Percentiles rank a stretch among this genome's conserved stretches.
Evolutionary conservation across 2,113 vertebrate genomes (phyloP).

Genomic region (Loxodonta africana): DNA sequence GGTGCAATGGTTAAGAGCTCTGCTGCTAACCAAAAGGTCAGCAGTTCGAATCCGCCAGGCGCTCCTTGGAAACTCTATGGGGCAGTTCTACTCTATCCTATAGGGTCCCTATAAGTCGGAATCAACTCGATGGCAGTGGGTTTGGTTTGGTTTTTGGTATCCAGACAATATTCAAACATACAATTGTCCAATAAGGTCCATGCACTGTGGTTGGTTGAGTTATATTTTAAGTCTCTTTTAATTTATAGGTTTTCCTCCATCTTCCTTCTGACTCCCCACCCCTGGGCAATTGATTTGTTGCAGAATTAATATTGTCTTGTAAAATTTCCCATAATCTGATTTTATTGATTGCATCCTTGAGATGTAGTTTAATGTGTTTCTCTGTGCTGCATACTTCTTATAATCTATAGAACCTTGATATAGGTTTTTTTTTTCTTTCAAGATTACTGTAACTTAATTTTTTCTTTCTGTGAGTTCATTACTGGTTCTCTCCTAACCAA

Average conservation of each 20-base stretch:
- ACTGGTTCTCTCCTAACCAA: neutral
- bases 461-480: slow-evolving; percentile 44
- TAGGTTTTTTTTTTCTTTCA: neutral
- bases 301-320: neutral
- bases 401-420: neutral
- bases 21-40: too few species aligned
- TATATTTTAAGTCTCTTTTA: neutral
- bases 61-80: too few species aligned
- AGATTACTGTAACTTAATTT: neutral
- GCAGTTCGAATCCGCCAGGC: too few species aligned
- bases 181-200: neutral
- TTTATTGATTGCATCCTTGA: neutral
- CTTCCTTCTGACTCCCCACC: neutral
- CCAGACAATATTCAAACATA: slow-evolving; percentile 7
- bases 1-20: too few species aligned
- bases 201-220: neutral
- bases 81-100: too few species aligned
- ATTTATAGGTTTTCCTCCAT: neutral
- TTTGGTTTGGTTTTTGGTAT: neutral
- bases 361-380: neutral
- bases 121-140: too few species aligned
- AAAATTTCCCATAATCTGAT: neutral
- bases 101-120: too few species aligned
- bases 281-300: neutral
- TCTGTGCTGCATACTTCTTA: neutral